phyloP scores from a whole-genome alignment of 2,797 vertebrate species.

The Malurus splendens region DNA sequence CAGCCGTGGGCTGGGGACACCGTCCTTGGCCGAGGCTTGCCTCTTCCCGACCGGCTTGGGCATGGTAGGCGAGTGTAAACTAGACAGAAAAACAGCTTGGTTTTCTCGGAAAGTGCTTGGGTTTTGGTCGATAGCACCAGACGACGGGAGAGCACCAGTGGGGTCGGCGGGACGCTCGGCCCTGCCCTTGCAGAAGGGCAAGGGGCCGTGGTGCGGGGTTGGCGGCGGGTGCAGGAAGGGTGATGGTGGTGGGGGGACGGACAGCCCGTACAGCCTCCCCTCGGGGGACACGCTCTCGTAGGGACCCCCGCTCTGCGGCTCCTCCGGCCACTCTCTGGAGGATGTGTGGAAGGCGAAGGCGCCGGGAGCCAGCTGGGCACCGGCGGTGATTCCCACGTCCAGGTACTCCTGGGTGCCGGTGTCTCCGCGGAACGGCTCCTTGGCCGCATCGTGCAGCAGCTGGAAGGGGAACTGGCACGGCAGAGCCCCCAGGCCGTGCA shows the following conservation, averaged over 20 bases:
- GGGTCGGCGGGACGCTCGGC: slow-evolving; percentile 74
- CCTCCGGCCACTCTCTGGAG: slow-evolving; percentile 76
- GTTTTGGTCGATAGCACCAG: slow-evolving; percentile 76
- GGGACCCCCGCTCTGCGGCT: slow-evolving; percentile 64
- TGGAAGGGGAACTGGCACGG: slow-evolving; percentile 83
- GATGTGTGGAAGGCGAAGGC: slow-evolving; percentile 78
- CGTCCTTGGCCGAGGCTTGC: slow-evolving; percentile 73
- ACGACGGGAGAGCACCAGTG: slow-evolving; percentile 76
- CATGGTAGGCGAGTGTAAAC: slow-evolving; percentile 75
- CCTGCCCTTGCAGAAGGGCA: slow-evolving; percentile 75
- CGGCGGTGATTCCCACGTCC: slow-evolving; percentile 62
- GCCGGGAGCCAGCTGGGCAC: slow-evolving; percentile 73
- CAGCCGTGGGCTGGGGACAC: slow-evolving; percentile 74
- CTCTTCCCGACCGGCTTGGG: slow-evolving; percentile 75
- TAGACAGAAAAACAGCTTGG: slow-evolving; percentile 76
- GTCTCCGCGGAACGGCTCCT: slow-evolving; percentile 76
- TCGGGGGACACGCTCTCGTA: slow-evolving; percentile 73
- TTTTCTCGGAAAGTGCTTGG: slow-evolving; percentile 80
- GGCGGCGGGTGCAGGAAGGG: slow-evolving; percentile 74
- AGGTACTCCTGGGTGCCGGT: slow-evolving; percentile 72
- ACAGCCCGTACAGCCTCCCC: slow-evolving; percentile 72
- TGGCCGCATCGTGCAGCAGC: slow-evolving; percentile 74
- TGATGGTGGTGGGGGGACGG: neutral
- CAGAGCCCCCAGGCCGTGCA: slow-evolving; percentile 64
- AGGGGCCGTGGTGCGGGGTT: slow-evolving; percentile 56